Conservation (phyloP, 2,113 vertebrate species). For the Trematocara zebra region DNA sequence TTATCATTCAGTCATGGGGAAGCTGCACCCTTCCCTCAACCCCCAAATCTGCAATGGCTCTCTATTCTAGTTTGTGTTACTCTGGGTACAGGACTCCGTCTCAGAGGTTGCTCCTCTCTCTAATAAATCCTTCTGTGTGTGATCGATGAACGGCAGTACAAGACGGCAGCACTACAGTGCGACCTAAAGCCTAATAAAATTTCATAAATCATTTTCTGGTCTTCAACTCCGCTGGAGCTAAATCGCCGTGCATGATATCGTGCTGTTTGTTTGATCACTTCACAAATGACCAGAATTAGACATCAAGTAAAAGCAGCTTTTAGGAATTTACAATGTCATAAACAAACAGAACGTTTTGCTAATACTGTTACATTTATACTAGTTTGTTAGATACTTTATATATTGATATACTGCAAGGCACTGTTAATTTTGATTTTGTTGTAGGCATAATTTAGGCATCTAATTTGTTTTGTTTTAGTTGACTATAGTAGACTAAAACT, state of each 20-base stretch:
- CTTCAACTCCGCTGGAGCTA: background rate
- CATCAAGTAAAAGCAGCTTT: background rate
- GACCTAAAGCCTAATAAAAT: background rate
- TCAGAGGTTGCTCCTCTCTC: background rate
- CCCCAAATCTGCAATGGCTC: background rate
- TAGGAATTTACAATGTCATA: background rate
- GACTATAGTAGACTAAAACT: background rate
- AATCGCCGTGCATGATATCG: fast-evolving
- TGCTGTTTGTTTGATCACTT: background rate
- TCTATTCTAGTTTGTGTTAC: background rate
- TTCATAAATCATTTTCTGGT: background rate
- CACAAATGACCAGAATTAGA: background rate
- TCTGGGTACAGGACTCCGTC: background rate
- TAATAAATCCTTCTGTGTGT: background rate
- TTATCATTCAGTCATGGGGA: background rate
- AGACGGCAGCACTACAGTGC: background rate
- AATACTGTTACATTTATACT: background rate
- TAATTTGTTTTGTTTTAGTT: background rate
- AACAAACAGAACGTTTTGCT: background rate
- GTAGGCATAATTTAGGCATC: background rate
- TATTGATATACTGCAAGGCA: background rate
- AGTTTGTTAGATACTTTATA: fast-evolving
- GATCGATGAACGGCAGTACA: background rate
- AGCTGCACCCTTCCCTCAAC: background rate
- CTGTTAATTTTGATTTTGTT: fast-evolving